Evolutionary conservation across 2,888 invertebrate species (phyloP), one percentile per base, ranked within the genome.

Genomic region (Drosophila sordidula): DNA sequence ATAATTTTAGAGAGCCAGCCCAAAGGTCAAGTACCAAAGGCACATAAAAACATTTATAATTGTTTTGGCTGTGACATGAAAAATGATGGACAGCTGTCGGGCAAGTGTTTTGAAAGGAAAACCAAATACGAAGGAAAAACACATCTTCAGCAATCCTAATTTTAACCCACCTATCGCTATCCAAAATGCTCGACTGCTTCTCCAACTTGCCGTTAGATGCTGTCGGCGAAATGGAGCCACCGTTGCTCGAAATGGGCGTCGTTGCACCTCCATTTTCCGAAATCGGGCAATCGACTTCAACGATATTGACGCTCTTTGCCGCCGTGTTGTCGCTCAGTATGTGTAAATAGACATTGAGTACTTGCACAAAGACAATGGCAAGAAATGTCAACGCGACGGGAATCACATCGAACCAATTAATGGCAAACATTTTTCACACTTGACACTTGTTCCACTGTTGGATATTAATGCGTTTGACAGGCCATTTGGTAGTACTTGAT

Each of bases 401-500:
- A 36, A 76, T 61, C 52, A 89, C 68, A 78, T 91, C 91, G 65
- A 90, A 89, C 90, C 90, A 92, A 57, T 80, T 82, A 51, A 91
- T 75, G 58, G 69, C 71, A 36, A 90, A 68, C 67, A 91, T 78
- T 58, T 59, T 59, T 11, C 55, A 59, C 29, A 9, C 47, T 32
- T 32, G 18, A 4, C 56, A 39, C 54, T 45, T n/a, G 55, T 57
- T 68, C 74, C 51, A 58, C 41, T 22, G 41, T 22, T 54, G 9
- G 25, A 44, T 49, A 34, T 54, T 50, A 52, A 68, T 38, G 25
- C 38, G 12, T 64, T 41, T 18, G 54, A 57, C 55, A 38, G 57
- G 73, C 78, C 79, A 76, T 76, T 76, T 46, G 14, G 42, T 16
- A 18, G 51, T 14, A 32, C 22, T 22, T 6, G 1, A 11, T 32